These are phyloP conservation scores for Vultur gryphus DNA, from an alignment of 2,797 vertebrate species.

Conservation along the genomic window DNA sequence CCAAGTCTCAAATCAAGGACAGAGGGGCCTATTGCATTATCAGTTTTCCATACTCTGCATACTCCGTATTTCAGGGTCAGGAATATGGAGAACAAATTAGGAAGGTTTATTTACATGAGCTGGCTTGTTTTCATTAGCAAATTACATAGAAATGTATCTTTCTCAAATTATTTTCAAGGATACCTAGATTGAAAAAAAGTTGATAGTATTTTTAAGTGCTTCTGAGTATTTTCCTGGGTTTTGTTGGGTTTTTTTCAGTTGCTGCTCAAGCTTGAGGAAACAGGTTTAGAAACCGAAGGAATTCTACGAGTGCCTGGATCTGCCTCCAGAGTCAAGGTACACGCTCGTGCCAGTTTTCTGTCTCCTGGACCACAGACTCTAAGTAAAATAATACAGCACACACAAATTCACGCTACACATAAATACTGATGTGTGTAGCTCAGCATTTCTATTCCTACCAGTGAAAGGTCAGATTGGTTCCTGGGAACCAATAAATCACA, in stretches of 20 bases:
- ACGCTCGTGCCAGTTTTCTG: background rate
- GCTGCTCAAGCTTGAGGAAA: constrained; percentile 89
- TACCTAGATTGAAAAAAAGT: background rate
- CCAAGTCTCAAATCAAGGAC: background rate
- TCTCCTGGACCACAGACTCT: background rate
- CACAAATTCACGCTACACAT: background rate
- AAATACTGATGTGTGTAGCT: background rate
- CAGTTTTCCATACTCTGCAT: background rate
- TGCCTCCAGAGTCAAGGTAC: constrained; percentile 92
- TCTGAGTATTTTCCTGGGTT: background rate
- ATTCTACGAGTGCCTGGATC: constrained; percentile 94
- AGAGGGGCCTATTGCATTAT: background rate
- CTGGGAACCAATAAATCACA: constrained; percentile 39
- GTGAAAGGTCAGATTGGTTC: constrained; percentile 12
- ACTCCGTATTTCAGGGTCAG: background rate
- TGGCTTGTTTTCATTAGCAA: background rate
- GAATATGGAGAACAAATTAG: background rate
- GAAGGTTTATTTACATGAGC: background rate
- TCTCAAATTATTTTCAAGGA: background rate
- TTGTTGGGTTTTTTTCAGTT: constrained; percentile 74
- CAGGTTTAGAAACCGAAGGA: constrained; percentile 91
- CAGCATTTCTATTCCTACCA: background rate
- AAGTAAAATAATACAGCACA: background rate
- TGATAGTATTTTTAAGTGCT: background rate
- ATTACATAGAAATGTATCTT: background rate